phyloP scores from a whole-genome alignment of 2,113 vertebrate genomes.

The Corapipo altera region DNA sequence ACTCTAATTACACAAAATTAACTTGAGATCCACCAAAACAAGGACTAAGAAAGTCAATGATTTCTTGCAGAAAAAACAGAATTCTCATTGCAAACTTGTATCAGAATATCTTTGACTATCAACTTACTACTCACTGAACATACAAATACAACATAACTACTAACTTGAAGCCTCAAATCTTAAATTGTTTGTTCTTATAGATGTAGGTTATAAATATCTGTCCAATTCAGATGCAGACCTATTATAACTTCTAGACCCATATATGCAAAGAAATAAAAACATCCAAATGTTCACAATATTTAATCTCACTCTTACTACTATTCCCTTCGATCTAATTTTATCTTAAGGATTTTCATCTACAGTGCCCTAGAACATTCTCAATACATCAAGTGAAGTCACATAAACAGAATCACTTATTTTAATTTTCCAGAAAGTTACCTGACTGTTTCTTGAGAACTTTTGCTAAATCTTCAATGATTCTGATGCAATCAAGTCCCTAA shows the following conservation, averaged over 20 bases:
- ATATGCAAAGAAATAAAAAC: background rate
- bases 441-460: constrained; percentile 86
- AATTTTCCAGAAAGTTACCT: constrained; percentile 74
- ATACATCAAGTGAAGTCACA: background rate
- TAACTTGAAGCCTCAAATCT: background rate
- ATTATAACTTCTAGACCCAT: background rate
- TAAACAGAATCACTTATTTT: background rate
- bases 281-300: background rate
- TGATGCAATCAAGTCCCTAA: constrained; percentile 86
- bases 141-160: background rate
- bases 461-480: constrained; percentile 88
- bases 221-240: background rate
- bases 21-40: background rate
- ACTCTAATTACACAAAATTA: background rate
- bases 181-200: background rate
- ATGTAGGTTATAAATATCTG: background rate
- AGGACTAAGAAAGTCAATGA: background rate
- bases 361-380: background rate
- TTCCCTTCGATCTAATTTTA: background rate
- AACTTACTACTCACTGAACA: background rate
- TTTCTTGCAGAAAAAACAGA: background rate
- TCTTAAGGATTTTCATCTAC: background rate
- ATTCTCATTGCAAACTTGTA: background rate
- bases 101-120: background rate
- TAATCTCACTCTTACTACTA: background rate